Conservation (phyloP, 2,888 invertebrate species). For the Tridacna crocea region DNA sequence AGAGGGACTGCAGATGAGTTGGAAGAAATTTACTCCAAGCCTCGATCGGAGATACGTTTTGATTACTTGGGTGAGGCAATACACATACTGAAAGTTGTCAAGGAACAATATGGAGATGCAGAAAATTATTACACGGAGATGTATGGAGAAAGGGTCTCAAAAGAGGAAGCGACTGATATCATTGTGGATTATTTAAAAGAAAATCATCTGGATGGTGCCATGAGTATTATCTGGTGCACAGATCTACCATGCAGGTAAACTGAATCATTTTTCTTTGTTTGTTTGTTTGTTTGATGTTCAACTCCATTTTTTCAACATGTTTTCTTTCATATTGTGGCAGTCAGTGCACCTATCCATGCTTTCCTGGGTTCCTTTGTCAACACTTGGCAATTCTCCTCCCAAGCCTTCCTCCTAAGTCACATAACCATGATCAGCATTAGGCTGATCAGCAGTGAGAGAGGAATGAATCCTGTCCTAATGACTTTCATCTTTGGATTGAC, state of each 20-base stretch:
- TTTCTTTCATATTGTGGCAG: no score
- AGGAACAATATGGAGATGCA: slow-evolving; percentile 77
- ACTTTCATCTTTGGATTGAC: no score
- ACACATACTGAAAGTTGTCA: slow-evolving; percentile 76
- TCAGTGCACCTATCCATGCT: no score
- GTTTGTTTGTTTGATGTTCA: not conserved
- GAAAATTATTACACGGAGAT: slow-evolving; percentile 74
- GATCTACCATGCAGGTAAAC: slow-evolving; percentile 80
- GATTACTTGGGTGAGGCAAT: slow-evolving; percentile 78
- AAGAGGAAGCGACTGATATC: slow-evolving; percentile 77
- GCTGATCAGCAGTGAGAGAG: no score
- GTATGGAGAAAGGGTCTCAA: slow-evolving; percentile 76
- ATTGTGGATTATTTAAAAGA: slow-evolving; percentile 79
- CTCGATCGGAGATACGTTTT: slow-evolving; percentile 77
- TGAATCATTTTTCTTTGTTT: not conserved
- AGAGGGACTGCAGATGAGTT: slow-evolving; percentile 70
- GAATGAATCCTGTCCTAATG: no score
- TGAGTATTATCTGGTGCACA: slow-evolving; percentile 80
- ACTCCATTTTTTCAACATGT: no score
- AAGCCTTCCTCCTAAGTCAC: not conserved
- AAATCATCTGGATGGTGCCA: slow-evolving; percentile 78
- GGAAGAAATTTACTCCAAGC: slow-evolving; percentile 70
- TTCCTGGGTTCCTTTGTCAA: no score
- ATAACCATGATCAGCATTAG: no score
- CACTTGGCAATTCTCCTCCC: not conserved